These are phyloP conservation scores for Philhelius pedissequus DNA, from an alignment of 2,888 invertebrate species.

Conservation along the genomic window DNA sequence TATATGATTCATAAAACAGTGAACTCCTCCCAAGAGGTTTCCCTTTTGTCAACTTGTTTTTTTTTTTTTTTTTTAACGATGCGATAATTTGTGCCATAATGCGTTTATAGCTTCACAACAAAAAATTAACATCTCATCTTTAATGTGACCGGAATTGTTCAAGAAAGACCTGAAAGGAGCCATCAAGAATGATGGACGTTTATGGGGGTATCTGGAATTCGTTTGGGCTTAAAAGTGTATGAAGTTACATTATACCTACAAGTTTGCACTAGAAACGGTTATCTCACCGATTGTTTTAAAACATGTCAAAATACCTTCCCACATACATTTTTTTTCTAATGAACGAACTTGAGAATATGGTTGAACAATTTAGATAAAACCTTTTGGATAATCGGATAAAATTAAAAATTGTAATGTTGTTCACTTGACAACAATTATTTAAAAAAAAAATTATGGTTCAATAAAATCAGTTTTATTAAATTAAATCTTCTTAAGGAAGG, in stretches of 20 bases:
- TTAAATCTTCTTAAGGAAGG: too few relatives aligned
- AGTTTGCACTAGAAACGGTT: not conserved
- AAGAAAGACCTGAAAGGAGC: not conserved
- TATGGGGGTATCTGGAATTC: constrained; percentile 6
- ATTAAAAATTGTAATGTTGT: too few relatives aligned
- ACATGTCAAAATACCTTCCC: too few relatives aligned
- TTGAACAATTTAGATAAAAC: too few relatives aligned
- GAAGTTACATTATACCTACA: not conserved
- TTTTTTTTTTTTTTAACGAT: constrained; percentile 54
- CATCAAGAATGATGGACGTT: constrained; percentile 25
- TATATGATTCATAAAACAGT: constrained; percentile 46
- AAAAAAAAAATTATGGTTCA: too few relatives aligned
- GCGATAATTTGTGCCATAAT: constrained; percentile 59
- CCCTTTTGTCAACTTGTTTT: constrained; percentile 40
- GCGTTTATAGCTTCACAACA: constrained; percentile 39
- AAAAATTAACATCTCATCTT: constrained; percentile 44
- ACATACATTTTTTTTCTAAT: too few relatives aligned
- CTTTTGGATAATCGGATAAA: too few relatives aligned
- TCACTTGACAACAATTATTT: too few relatives aligned
- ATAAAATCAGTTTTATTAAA: too few relatives aligned
- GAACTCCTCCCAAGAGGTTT: constrained; percentile 32
- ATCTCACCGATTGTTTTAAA: too few relatives aligned
- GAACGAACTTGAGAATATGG: too few relatives aligned
- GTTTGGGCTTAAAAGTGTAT: not conserved
- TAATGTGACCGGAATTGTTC: not conserved